phyloP scores from a whole-genome alignment of 2,888 invertebrate species.

The Drosophila merina region DNA sequence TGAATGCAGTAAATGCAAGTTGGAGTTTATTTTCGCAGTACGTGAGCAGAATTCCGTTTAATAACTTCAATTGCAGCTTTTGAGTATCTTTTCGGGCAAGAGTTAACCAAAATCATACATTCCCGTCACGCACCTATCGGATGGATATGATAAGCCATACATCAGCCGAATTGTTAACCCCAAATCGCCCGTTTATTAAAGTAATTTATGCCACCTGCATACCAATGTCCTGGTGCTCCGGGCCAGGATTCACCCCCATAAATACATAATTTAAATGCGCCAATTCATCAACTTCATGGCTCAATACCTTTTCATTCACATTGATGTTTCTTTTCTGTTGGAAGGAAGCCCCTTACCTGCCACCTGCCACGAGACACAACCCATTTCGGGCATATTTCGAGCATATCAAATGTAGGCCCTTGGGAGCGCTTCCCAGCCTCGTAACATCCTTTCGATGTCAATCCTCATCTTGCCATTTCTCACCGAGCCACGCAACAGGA shows the following conservation, averaged over 20 bases:
- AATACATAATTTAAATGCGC: constrained; percentile 45
- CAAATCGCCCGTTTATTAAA: constrained; percentile 48
- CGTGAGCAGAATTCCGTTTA: background rate
- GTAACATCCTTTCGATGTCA: constrained; percentile 21
- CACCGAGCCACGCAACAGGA: constrained; percentile 38
- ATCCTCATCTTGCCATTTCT: constrained; percentile 18
- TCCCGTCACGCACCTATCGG: constrained; percentile 16
- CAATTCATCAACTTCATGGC: constrained; percentile 45
- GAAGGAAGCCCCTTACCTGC: constrained; percentile 14
- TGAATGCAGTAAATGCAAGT: background rate
- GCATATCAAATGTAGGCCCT: constrained; percentile 35
- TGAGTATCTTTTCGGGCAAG: background rate
- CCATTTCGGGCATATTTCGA: background rate
- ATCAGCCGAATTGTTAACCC: constrained; percentile 46
- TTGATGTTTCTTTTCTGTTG: constrained; percentile 29
- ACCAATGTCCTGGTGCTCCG: constrained; percentile 18
- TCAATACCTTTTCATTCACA: constrained; percentile 45
- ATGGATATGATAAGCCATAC: constrained; percentile 28
- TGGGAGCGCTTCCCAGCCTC: background rate
- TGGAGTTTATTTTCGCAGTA: background rate
- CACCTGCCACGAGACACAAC: background rate
- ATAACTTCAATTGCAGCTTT: constrained; percentile 5
- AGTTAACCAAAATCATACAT: constrained; percentile 2
- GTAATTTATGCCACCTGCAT: constrained; percentile 35
- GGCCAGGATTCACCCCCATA: constrained; percentile 12